A percentile compares a stretch with the other conserved stretches of the same genome.
These are phyloP conservation scores for Oxystoma pomonae DNA, from an alignment of 2,888 invertebrate species.

Conservation along the genomic window DNA sequence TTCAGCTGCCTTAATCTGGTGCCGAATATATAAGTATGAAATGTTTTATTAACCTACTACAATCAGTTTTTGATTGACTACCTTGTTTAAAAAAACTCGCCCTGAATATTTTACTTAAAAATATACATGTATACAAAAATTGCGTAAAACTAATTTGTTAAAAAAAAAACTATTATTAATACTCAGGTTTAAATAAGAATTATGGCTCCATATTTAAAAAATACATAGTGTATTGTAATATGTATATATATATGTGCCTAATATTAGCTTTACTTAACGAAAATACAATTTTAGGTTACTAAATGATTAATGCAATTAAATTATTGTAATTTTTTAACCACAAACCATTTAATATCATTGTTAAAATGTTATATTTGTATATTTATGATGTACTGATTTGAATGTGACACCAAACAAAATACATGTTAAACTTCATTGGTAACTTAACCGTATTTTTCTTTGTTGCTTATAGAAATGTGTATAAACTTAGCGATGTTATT, in stretches of 20 bases:
- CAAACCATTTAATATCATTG: conserved; percentile 30
- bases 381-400: conserved; percentile 45
- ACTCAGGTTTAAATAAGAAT: not conserved
- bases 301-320: conserved; percentile 27
- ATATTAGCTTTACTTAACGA: conserved; percentile 36
- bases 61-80: no score
- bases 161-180: no score
- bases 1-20: no score
- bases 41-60: no score
- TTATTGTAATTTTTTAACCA: conserved; percentile 11
- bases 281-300: not conserved
- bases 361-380: conserved; percentile 45
- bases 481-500: no score
- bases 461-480: no score
- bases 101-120: not conserved
- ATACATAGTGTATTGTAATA: conserved; percentile 29
- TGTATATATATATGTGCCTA: conserved; percentile 46
- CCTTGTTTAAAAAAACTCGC: no score
- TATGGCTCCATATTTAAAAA: not conserved
- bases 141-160: no score
- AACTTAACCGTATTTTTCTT: no score
- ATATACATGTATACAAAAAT: not conserved
- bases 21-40: no score
- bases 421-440: conserved; percentile 41
- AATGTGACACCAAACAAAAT: conserved; percentile 48